A percentile compares a stretch with the other conserved stretches of the same genome.
Evolutionary conservation across 2,888 invertebrate species (phyloP).

Genomic region (Furcula furcula): DNA sequence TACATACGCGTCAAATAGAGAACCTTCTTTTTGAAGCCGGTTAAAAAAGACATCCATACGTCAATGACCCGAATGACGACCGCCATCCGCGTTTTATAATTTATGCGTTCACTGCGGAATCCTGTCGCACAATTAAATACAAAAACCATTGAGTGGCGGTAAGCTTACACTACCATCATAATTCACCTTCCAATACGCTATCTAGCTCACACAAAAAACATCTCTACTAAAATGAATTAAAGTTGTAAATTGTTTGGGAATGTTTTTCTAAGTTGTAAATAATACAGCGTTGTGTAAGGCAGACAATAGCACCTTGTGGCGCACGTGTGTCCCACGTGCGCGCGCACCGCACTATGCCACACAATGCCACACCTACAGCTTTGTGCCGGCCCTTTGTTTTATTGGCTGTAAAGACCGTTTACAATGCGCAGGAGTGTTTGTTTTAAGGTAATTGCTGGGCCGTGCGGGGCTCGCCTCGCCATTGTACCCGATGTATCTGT

Average conservation of each 20-base stretch:
- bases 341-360: conserved; percentile 11
- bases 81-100: conserved; percentile 7
- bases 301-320: conserved; percentile 55
- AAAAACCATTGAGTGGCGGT: conserved; percentile 32
- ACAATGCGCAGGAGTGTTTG: background rate
- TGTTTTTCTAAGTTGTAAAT: conserved; percentile 16
- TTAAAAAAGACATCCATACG: no score
- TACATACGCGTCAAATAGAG: no score
- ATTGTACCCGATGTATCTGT: no score
- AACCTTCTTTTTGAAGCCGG: no score
- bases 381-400: conserved; percentile 24
- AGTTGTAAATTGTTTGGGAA: conserved; percentile 7
- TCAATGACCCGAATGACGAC: no score
- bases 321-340: conserved; percentile 60
- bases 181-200: conserved; percentile 10
- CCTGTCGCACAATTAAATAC: conserved; percentile 22
- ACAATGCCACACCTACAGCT: conserved; percentile 33
- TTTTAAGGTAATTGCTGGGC: conserved; percentile 1
- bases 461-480: conserved; percentile 2
- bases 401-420: conserved; percentile 10
- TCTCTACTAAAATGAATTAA: conserved; percentile 3
- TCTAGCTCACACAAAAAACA: background rate
- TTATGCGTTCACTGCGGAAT: conserved; percentile 8
- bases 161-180: conserved; percentile 43
- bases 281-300: conserved; percentile 21